A percentile compares a stretch with the other conserved stretches of the same genome.
phyloP scores from a whole-genome alignment of 2,113 vertebrate species.

The Ia io region DNA sequence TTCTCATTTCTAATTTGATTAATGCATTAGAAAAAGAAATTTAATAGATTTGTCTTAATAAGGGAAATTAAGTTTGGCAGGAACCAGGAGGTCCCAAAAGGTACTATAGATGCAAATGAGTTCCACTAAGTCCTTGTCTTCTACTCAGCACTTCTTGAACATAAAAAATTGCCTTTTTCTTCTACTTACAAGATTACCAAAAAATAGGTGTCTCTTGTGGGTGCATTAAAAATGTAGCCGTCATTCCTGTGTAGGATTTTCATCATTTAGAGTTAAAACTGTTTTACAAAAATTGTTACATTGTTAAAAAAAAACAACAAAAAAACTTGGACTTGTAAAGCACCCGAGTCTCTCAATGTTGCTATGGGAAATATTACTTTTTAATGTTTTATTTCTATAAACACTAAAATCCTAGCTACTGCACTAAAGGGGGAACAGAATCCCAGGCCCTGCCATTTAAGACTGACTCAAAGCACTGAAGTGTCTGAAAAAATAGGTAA shows the following conservation, averaged over 20 bases:
- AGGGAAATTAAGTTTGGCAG: conserved; percentile 69
- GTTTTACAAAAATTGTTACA: conserved; percentile 63
- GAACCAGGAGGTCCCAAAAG: conserved; percentile 61
- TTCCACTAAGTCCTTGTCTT: conserved; percentile 22
- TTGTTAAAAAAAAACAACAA: conserved; percentile 43
- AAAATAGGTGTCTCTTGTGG: conserved; percentile 54
- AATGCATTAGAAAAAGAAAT: conserved; percentile 36
- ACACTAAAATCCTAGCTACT: conserved; percentile 26
- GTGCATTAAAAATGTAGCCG: conserved; percentile 55
- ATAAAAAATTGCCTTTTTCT: conserved; percentile 33
- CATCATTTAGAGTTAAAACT: conserved; percentile 56
- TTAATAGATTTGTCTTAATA: conserved; percentile 62
- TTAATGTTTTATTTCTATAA: conserved; percentile 66
- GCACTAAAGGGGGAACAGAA: conserved; percentile 32
- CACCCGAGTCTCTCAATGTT: neutral
- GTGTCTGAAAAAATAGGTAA: conserved; percentile 22
- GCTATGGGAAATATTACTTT: conserved; percentile 47
- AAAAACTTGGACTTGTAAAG: conserved; percentile 52
- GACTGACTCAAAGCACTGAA: conserved; percentile 48
- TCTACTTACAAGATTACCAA: conserved; percentile 9
- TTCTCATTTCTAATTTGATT: conserved; percentile 73
- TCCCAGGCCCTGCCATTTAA: conserved; percentile 9
- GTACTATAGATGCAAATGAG: conserved; percentile 52
- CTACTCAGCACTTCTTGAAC: conserved; percentile 49
- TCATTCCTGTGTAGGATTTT: conserved; percentile 52